Percentiles rank a stretch among this genome's conserved stretches.
Evolutionary conservation across 2,113 vertebrate genomes (phyloP).

Genomic region (Proterorhinus semilunaris): DNA sequence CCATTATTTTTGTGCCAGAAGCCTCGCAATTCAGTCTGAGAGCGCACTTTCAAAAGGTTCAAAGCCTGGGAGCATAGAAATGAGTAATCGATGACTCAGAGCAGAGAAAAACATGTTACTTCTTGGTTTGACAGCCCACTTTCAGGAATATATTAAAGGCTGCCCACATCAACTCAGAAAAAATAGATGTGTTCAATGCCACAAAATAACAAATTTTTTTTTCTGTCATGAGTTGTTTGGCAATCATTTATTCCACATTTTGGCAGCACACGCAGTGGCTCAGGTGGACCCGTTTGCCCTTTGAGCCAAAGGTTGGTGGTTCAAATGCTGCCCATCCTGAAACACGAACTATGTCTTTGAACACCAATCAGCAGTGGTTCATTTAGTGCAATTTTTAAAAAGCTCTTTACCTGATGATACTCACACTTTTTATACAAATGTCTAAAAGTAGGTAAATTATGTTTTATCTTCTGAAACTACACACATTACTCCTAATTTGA

Average conservation of each 20-base stretch:
- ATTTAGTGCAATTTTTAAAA: no score
- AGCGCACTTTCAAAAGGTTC: conserved; percentile 3
- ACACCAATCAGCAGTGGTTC: no score
- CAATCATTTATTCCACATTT: no score
- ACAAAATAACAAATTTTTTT: no score
- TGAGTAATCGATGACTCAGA: conserved; percentile 43
- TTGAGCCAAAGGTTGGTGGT: no score
- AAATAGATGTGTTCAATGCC: background rate
- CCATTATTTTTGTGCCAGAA: conserved; percentile 22
- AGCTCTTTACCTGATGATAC: no score
- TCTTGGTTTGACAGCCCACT: background rate
- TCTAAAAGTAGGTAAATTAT: background rate
- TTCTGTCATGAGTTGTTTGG: no score
- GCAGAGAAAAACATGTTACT: conserved; percentile 6
- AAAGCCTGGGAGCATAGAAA: conserved; percentile 23
- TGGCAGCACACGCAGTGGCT: no score
- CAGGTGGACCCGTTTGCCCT: no score
- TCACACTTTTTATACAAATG: background rate
- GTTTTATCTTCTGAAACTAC: background rate
- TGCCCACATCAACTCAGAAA: background rate
- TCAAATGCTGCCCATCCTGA: no score
- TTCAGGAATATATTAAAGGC: conserved; percentile 9
- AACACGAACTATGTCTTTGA: no score
- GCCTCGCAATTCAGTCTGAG: conserved; percentile 14
- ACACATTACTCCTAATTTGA: background rate